A percentile compares a stretch with the other conserved stretches of the same genome.
These are phyloP conservation scores for Drosophila repletoides DNA, from an alignment of 1,140 invertebrate genomes.

Conservation along the genomic window DNA sequence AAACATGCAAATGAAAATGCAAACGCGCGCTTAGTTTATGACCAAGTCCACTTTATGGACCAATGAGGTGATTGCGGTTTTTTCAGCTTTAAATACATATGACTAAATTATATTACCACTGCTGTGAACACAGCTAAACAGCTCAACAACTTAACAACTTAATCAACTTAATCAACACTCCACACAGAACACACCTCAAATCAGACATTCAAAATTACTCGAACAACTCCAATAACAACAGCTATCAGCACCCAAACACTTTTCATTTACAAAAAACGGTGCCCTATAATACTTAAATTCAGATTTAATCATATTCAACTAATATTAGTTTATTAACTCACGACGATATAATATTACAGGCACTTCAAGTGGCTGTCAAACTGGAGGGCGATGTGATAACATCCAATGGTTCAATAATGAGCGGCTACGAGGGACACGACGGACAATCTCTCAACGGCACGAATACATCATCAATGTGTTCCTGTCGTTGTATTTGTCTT, in stretches of 20 bases:
- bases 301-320: too few relatives aligned
- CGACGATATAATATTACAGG: constrained; percentile 83
- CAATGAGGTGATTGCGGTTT: constrained; percentile 81
- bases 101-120: constrained; percentile 32
- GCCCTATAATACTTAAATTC: constrained; percentile 23
- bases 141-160: constrained; percentile 11
- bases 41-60: constrained; percentile 83
- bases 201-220: too few relatives aligned
- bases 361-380: constrained; percentile 92
- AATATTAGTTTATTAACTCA: constrained; percentile 24
- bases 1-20: constrained; percentile 61
- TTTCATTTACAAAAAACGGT: constrained; percentile 28
- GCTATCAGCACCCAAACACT: constrained; percentile 7
- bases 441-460: constrained; percentile 85
- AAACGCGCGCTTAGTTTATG: constrained; percentile 80
- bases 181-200: constrained; percentile 10
- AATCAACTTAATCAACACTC: constrained; percentile 28
- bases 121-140: constrained; percentile 26
- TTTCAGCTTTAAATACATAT: constrained; percentile 53
- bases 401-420: constrained; percentile 91
- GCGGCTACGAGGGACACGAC: constrained; percentile 85
- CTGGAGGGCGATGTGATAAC: constrained; percentile 98
- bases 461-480: constrained; percentile 89
- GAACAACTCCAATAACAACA: constrained; percentile 1
- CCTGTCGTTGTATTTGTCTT: constrained; percentile 90